These are phyloP conservation scores for Phrynocephalus vlangalii DNA, from an alignment of 2,797 vertebrate genomes.

Conservation along the genomic window DNA sequence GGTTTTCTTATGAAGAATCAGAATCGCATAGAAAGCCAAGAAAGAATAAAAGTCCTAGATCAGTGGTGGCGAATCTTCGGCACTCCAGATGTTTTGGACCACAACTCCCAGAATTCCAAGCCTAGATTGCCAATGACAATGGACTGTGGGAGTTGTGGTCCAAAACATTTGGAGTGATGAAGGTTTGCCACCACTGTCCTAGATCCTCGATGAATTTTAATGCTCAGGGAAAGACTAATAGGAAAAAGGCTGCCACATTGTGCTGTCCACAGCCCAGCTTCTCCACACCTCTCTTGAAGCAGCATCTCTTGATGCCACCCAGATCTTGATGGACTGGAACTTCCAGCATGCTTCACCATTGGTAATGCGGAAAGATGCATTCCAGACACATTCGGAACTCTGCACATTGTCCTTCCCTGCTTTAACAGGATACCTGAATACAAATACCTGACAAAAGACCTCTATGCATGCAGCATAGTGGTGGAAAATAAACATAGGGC, in stretches of 20 bases:
- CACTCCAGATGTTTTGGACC: no score
- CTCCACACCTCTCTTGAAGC: neutral
- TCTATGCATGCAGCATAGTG: neutral
- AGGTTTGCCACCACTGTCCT: no score
- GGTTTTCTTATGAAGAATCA: slow-evolving; percentile 48
- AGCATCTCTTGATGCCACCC: neutral
- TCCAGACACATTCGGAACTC: no score
- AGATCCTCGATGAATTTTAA: neutral
- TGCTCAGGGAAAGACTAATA: neutral
- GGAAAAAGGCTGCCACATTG: neutral
- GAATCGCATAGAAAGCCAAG: slow-evolving; percentile 15
- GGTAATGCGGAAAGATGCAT: no score
- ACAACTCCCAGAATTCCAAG: no score
- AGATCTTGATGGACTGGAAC: no score
- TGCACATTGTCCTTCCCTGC: neutral
- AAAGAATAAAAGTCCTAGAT: neutral
- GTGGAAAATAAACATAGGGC: no score
- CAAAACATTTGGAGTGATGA: no score
- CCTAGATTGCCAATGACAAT: no score
- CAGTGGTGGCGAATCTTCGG: no score
- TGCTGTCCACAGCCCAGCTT: neutral
- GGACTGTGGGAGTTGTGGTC: no score
- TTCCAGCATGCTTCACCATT: no score
- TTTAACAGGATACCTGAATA: neutral
- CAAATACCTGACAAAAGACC: neutral